phyloP scores from a whole-genome alignment of 2,113 vertebrate species.

The Phoxinus phoxinus region DNA sequence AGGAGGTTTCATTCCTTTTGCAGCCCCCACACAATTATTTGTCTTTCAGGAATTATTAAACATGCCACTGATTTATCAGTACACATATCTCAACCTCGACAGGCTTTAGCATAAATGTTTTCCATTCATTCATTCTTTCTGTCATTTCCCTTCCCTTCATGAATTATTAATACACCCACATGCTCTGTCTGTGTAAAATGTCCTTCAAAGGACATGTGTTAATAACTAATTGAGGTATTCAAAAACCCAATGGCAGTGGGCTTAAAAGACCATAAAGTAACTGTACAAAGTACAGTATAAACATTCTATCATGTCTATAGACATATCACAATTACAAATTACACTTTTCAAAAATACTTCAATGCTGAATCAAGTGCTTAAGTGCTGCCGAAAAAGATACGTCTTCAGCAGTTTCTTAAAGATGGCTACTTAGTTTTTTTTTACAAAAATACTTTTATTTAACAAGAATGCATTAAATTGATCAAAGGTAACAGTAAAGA shows the following conservation, averaged over 20 bases:
- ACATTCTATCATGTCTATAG: background rate
- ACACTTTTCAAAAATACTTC: no score
- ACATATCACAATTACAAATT: background rate
- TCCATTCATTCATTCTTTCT: constrained; percentile 31
- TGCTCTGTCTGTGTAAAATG: background rate
- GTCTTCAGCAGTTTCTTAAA: no score
- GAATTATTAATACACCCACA: background rate
- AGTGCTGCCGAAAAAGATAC: no score
- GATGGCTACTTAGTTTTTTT: no score
- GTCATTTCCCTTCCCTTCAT: background rate
- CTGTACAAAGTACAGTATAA: background rate
- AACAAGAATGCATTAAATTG: background rate
- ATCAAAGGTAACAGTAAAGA: background rate
- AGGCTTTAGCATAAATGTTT: constrained; percentile 18
- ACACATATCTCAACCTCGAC: constrained; percentile 25
- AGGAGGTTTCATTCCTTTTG: constrained; percentile 29
- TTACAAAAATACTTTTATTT: background rate
- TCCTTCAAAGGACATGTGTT: background rate
- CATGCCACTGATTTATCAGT: constrained; percentile 17
- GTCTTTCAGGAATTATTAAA: constrained; percentile 24
- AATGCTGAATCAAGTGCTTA: no score
- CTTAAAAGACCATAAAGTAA: background rate
- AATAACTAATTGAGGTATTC: background rate
- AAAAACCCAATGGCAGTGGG: background rate
- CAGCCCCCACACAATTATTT: constrained; percentile 4